Evolutionary conservation across 2,797 vertebrate genomes (phyloP), one percentile per base, ranked within the genome.

Genomic region (Apodemus agrarius): DNA sequence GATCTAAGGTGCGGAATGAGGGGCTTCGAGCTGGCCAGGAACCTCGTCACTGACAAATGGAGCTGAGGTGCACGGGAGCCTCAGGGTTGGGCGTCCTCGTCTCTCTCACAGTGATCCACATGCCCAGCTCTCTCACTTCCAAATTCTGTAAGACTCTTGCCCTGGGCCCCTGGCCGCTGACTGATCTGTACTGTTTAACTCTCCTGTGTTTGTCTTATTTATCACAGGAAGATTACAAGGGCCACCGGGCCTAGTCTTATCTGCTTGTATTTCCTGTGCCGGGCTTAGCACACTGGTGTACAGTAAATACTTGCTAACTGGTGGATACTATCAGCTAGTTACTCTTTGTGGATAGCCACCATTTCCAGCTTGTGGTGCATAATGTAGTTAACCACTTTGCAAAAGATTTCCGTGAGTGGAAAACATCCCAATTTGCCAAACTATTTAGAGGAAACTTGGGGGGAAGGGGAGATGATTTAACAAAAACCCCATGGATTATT

Each of bases 141-240:
- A 78, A 91, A 37, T 74, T 89, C 81, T 91, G 0, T 49, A 61
- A 63, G 26, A 69, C 63, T 83, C 86, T 69, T 61, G 6, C 57
- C 85, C 57, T 11, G 5, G 29, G 57, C 29, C 29, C 40, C 67
- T 75, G 69, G 63, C 61, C 72, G 22, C 59, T 34, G 40, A 37
- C 80, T 74, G 34, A 65, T 26, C 94, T 76, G 34, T 63, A 72
- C 88, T 89, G 29, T 94, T 94, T 94, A 85, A 79, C 92, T 96
- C 69, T 88, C n/a, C 3, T 72, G 61, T 88, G 84, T 97, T 95
- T 96, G 83, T 84, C 52, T 95, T 82, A 13, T 91, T 91, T 96
- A 96, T 93, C 96, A 8, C 40, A 82, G 52, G 19, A 83, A 93
- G 96, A 95, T 95, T 97, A 24, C 67, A 88, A 65, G 63, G 90